Percentiles rank a stretch among this genome's conserved stretches.
Evolutionary conservation across 1,140 invertebrate genomes (phyloP).

Genomic region (Bombus superbus): DNA sequence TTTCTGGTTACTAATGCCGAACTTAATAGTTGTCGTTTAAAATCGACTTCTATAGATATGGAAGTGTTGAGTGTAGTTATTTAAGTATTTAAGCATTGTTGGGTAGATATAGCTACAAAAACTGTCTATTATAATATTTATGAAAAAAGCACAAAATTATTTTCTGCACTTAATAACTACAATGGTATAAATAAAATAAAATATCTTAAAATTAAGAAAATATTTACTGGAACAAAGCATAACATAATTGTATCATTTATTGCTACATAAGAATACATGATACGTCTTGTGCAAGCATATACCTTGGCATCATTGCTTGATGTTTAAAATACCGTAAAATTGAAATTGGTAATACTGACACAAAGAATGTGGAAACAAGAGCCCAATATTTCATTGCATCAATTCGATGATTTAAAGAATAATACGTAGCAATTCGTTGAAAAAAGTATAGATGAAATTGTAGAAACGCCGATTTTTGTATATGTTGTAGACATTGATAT

Average conservation of each 20-base stretch:
- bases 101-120: too few relatives aligned
- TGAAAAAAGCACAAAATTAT: neutral
- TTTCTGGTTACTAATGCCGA: too few relatives aligned
- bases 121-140: neutral
- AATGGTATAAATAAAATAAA: neutral
- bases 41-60: too few relatives aligned
- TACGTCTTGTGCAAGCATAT: neutral
- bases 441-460: neutral
- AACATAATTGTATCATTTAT: neutral
- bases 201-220: neutral
- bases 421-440: too few relatives aligned
- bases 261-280: constrained; percentile 1
- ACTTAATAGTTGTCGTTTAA: too few relatives aligned
- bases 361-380: neutral
- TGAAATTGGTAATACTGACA: neutral
- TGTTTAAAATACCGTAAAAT: neutral
- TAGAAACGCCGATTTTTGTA: too few relatives aligned
- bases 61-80: too few relatives aligned
- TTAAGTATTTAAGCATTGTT: too few relatives aligned
- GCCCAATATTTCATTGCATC: neutral
- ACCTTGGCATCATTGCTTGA: neutral
- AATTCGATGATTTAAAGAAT: neutral
- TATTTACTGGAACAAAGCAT: too few relatives aligned
- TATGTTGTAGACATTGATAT: too few relatives aligned
- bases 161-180: neutral